A percentile compares a stretch with the other conserved stretches of the same genome.
phyloP scores from a whole-genome alignment of 2,113 vertebrate genomes.

The Apus apus region DNA sequence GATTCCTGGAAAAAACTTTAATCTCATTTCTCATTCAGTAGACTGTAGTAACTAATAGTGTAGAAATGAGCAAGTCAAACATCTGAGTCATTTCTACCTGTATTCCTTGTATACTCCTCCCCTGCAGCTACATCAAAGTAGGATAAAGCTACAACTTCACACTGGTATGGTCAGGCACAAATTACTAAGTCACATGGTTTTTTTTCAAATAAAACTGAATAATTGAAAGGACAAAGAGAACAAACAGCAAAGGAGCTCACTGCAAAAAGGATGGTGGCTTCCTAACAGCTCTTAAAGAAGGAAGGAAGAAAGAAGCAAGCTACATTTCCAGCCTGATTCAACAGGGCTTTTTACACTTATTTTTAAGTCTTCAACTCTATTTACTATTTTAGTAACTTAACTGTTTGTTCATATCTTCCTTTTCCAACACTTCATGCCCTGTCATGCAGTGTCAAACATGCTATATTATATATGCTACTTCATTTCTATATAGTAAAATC shows the following conservation, averaged over 20 bases:
- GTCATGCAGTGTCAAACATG: neutral
- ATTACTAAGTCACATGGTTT: slow-evolving; percentile 44
- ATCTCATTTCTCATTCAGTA: neutral
- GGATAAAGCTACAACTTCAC: slow-evolving; percentile 25
- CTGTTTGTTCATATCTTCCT: neutral
- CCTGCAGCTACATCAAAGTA: slow-evolving; percentile 8
- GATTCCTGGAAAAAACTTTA: neutral
- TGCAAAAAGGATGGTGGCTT: slow-evolving; percentile 27
- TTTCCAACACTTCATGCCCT: neutral
- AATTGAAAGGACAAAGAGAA: slow-evolving; percentile 57
- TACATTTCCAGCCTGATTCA: neutral
- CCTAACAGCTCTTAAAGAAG: neutral
- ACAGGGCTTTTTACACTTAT: slow-evolving; percentile 9
- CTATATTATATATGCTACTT: neutral
- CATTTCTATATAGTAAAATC: slow-evolving; percentile 17
- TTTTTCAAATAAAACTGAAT: slow-evolving; percentile 68
- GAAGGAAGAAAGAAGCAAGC: neutral
- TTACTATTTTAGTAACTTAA: slow-evolving; percentile 30
- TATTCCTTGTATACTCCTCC: slow-evolving; percentile 17
- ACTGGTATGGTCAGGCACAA: slow-evolving; percentile 31
- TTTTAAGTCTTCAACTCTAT: neutral
- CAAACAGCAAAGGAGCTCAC: neutral
- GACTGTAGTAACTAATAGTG: neutral
- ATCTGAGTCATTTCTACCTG: neutral
- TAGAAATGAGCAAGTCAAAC: slow-evolving; percentile 35